Conservation (phyloP, 2,113 vertebrate species). For the Chionis minor region DNA sequence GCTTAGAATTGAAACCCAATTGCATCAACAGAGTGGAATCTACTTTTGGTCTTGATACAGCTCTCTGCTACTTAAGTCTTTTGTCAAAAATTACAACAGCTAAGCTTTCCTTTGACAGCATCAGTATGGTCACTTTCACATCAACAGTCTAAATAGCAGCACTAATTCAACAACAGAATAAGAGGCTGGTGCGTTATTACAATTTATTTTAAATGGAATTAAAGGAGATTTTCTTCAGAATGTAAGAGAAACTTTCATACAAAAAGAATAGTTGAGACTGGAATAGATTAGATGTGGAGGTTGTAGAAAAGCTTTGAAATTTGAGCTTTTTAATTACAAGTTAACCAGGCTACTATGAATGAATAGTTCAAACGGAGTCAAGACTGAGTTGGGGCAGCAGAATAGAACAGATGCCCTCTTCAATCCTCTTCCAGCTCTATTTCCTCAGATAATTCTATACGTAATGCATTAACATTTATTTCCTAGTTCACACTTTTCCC, state of each 20-base stretch:
- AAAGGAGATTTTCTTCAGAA: background rate
- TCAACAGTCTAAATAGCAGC: background rate
- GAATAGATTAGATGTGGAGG: background rate
- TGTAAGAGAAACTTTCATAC: background rate
- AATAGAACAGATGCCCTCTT: background rate
- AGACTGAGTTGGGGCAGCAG: background rate
- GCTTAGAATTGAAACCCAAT: background rate
- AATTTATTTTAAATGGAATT: slow-evolving; percentile 15
- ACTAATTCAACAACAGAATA: background rate
- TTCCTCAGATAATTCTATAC: background rate
- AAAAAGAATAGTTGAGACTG: background rate
- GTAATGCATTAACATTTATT: background rate
- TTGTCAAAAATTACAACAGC: background rate
- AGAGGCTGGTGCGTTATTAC: background rate
- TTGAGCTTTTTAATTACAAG: background rate
- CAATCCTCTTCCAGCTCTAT: background rate
- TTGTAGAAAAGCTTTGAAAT: background rate
- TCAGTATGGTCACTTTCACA: background rate
- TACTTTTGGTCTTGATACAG: background rate
- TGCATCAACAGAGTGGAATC: background rate
- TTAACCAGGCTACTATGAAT: background rate
- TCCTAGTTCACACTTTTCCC: background rate
- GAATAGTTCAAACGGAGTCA: background rate
- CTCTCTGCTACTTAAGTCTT: background rate
- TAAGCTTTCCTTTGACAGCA: slow-evolving; percentile 20